Evolutionary conservation across 1,140 invertebrate species (phyloP).

Genomic region (Muscidifurax raptorellus): DNA sequence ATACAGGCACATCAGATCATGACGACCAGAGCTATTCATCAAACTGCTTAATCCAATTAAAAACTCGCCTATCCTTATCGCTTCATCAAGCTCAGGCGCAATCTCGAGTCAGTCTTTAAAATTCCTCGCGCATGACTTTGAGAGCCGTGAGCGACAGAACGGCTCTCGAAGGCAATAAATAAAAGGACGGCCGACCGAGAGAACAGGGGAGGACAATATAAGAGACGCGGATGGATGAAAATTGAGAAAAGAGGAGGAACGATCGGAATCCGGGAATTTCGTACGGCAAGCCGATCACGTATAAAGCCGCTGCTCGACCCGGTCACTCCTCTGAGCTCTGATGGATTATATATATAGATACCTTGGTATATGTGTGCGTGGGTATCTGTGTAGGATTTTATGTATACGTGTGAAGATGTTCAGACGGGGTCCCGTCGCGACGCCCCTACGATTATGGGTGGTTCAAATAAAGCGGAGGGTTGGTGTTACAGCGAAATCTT

Average conservation of each 20-base stretch:
- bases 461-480: too few relatives aligned
- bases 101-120: not conserved
- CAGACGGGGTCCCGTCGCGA: too few relatives aligned
- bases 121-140: not conserved
- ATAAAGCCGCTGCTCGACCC: not conserved
- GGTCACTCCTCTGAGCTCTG: not conserved
- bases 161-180: not conserved
- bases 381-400: too few relatives aligned
- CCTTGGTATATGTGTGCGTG: not conserved
- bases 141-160: too few relatives aligned
- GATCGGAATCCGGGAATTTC: constrained; percentile 9
- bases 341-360: not conserved
- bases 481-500: too few relatives aligned
- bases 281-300: constrained; percentile 32
- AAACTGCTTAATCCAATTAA: too few relatives aligned
- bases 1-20: too few relatives aligned
- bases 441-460: too few relatives aligned
- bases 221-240: not conserved
- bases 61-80: too few relatives aligned
- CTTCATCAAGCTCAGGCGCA: too few relatives aligned
- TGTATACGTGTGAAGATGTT: too few relatives aligned
- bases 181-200: not conserved
- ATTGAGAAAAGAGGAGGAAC: constrained; percentile 17
- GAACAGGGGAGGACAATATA: not conserved
- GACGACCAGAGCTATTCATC: too few relatives aligned